A percentile compares a stretch with the other conserved stretches of the same genome.
phyloP scores from a whole-genome alignment of 2,113 vertebrate genomes.

The Ictalurus punctatus region DNA sequence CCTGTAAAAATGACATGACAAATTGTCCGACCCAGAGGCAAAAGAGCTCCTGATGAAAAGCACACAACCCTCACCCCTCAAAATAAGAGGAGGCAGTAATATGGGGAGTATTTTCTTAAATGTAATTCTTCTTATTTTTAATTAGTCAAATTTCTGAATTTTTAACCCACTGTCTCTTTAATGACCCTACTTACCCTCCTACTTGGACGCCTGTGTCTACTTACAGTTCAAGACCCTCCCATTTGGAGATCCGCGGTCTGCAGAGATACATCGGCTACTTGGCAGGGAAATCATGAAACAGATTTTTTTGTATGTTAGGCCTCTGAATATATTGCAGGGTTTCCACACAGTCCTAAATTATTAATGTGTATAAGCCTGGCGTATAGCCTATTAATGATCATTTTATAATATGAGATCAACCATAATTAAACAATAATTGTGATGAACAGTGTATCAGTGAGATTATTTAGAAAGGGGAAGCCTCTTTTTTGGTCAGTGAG shows the following conservation, averaged over 20 bases:
- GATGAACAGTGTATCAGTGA: background rate
- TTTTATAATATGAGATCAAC: background rate
- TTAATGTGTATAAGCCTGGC: background rate
- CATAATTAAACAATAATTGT: background rate
- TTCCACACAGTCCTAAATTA: background rate
- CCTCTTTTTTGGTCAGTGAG: background rate
- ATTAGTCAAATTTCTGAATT: background rate
- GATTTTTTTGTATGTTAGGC: background rate
- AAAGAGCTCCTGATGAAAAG: background rate
- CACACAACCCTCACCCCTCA: background rate
- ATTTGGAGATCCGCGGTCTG: background rate
- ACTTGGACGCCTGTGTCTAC: constrained; percentile 12
- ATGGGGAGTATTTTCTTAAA: background rate
- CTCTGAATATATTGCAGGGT: background rate
- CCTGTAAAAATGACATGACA: background rate
- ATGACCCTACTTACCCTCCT: constrained; percentile 24
- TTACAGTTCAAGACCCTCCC: constrained; percentile 22
- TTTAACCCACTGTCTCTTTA: constrained; percentile 24
- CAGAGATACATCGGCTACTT: constrained; percentile 16
- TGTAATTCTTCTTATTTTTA: background rate
- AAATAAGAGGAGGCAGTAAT: background rate
- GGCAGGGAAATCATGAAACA: constrained; percentile 3
- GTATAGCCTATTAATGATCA: background rate
- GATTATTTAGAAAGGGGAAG: background rate
- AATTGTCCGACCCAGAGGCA: background rate